A percentile compares a stretch with the other conserved stretches of the same genome.
Evolutionary conservation across 2,797 vertebrate species (phyloP).

Genomic region (Taenioides sp.): DNA sequence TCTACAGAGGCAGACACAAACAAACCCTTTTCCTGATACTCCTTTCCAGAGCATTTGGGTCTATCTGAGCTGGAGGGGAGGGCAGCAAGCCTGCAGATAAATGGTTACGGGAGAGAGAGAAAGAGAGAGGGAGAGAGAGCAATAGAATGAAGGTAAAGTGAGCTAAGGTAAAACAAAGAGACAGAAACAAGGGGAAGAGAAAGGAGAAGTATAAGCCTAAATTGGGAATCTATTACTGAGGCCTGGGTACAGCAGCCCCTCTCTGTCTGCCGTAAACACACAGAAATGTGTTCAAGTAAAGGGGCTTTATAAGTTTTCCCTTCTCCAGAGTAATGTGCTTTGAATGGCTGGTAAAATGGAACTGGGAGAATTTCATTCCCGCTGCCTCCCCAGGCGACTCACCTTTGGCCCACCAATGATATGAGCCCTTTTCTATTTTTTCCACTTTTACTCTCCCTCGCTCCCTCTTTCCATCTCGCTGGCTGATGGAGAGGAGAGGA

Average conservation of each 20-base stretch:
- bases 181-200: slow-evolving; percentile 46
- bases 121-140: slow-evolving; percentile 28
- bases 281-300: slow-evolving; percentile 87
- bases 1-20: slow-evolving; percentile 65
- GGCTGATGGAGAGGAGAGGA: slow-evolving; percentile 76
- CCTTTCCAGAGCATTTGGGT: slow-evolving; percentile 43
- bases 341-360: slow-evolving; percentile 90
- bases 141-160: slow-evolving; percentile 46
- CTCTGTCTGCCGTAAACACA: slow-evolving; percentile 84
- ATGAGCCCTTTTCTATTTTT: slow-evolving; percentile 88
- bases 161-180: slow-evolving; percentile 44
- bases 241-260: slow-evolving; percentile 70
- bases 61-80: slow-evolving; percentile 38
- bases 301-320: slow-evolving; percentile 87
- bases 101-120: slow-evolving; percentile 32
- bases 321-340: slow-evolving; percentile 90
- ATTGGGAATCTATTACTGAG: slow-evolving; percentile 86
- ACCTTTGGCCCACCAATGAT: slow-evolving; percentile 94
- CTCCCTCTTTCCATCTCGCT: slow-evolving; percentile 74
- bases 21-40: slow-evolving; percentile 65
- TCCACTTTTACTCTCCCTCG: slow-evolving; percentile 75
- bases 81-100: slow-evolving; percentile 46
- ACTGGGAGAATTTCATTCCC: slow-evolving; percentile 95
- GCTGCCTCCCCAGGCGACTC: slow-evolving; percentile 92
- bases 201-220: slow-evolving; percentile 66